A percentile compares a stretch with the other conserved stretches of the same genome.
Conservation (phyloP, 1,140 invertebrate species). For the Alviniconcha marisindica region DNA sequence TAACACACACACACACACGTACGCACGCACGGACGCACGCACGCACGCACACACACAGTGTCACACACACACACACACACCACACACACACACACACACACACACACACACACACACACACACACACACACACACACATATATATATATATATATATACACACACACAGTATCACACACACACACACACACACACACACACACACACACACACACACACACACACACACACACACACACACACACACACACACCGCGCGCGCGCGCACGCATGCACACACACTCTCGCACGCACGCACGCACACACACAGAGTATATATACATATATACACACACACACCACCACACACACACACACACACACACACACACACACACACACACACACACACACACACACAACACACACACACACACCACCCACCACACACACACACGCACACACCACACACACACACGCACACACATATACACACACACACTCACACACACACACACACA, state of each 20-base stretch:
- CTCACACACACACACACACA: too few species aligned
- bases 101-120: too few species aligned
- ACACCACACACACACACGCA: too few species aligned
- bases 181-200: constrained; percentile 12
- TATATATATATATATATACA: background rate
- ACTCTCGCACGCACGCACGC: too few species aligned
- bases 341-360: too few species aligned
- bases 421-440: too few species aligned
- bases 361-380: too few species aligned
- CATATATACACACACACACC: too few species aligned
- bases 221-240: constrained; percentile 14
- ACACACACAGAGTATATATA: too few species aligned
- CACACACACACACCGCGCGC: background rate
- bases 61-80: constrained; percentile 19
- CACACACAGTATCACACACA: background rate
- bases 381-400: too few species aligned
- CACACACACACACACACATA: background rate
- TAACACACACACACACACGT: constrained; percentile 6
- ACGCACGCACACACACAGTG: constrained; percentile 19
- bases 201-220: constrained; percentile 11
- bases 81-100: constrained; percentile 16
- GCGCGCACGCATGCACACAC: background rate
- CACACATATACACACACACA: too few species aligned
- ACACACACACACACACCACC: too few species aligned
- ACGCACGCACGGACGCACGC: constrained; percentile 13